Evolutionary conservation across 2,113 vertebrate genomes (phyloP).

Genomic region (Columbina picui): DNA sequence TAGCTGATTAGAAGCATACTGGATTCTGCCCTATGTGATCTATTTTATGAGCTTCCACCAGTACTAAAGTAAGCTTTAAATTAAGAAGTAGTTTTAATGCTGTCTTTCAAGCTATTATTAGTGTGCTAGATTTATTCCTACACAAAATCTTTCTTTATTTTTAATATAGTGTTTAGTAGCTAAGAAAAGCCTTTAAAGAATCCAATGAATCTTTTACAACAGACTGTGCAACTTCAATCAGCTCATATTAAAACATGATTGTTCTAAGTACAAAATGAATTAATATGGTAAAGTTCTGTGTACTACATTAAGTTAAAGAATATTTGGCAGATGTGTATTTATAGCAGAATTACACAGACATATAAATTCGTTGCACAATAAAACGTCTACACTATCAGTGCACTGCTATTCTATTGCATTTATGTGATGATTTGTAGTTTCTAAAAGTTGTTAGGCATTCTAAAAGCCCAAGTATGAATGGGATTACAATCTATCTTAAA

Average conservation of each 20-base stretch:
- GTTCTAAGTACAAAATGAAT: constrained; percentile 65
- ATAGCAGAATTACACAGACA: constrained; percentile 53
- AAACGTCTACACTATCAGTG: constrained; percentile 32
- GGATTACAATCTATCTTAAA: constrained; percentile 73
- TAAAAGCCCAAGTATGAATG: constrained; percentile 72
- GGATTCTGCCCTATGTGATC: background rate
- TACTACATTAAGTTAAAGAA: constrained; percentile 63
- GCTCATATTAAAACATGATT: constrained; percentile 68
- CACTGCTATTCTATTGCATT: constrained; percentile 66
- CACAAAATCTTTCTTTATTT: constrained; percentile 58
- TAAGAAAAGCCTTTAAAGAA: constrained; percentile 75
- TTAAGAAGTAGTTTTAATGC: constrained; percentile 18
- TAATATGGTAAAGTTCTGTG: constrained; percentile 58
- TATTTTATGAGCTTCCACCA: constrained; percentile 22
- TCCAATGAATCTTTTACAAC: constrained; percentile 65
- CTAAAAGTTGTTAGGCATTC: constrained; percentile 72
- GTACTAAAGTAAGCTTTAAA: constrained; percentile 9
- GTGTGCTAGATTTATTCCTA: constrained; percentile 58
- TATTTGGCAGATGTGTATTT: constrained; percentile 66
- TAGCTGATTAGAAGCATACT: background rate
- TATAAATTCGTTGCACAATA: constrained; percentile 55
- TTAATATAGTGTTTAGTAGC: constrained; percentile 58
- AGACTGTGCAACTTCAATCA: constrained; percentile 51
- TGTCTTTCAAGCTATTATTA: constrained; percentile 62
- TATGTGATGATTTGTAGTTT: constrained; percentile 74